phyloP scores from a whole-genome alignment of 1,140 invertebrate species.

The Drosophila biarmipes region DNA sequence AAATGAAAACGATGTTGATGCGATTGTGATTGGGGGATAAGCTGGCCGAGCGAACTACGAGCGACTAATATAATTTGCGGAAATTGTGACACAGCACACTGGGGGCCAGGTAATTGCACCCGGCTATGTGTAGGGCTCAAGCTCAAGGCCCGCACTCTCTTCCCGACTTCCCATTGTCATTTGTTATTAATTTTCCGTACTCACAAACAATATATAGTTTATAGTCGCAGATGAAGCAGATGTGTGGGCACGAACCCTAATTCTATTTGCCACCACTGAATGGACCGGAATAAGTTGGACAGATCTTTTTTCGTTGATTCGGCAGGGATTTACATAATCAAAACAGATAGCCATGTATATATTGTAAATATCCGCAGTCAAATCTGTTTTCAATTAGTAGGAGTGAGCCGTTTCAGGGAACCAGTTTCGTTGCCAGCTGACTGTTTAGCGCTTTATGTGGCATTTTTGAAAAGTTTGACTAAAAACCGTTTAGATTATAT shows the following conservation, averaged over 20 bases:
- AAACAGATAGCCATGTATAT: constrained; percentile 20
- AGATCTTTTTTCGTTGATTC: constrained; percentile 19
- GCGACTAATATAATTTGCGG: constrained; percentile 76
- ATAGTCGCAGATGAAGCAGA: constrained; percentile 2
- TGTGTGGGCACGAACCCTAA: constrained; percentile 17
- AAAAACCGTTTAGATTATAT: constrained; percentile 28
- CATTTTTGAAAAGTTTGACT: constrained; percentile 46
- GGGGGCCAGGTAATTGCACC: constrained; percentile 55
- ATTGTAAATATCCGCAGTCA: constrained; percentile 12
- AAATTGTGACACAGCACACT: constrained; percentile 69
- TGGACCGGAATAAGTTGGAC: constrained; percentile 33
- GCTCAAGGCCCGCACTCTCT: constrained; percentile 25
- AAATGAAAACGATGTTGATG: constrained; percentile 66
- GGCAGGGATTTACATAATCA: constrained; percentile 33
- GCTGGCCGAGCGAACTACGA: constrained; percentile 22
- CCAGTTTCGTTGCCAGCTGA: constrained; percentile 37
- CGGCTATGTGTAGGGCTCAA: constrained; percentile 34
- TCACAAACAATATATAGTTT: constrained; percentile 10
- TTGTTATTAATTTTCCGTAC: constrained; percentile 45
- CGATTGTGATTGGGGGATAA: constrained; percentile 63
- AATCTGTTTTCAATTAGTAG: constrained; percentile 39
- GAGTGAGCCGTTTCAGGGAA: constrained; percentile 21
- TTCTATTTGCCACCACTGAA: constrained; percentile 6
- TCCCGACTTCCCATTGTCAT: constrained; percentile 27
- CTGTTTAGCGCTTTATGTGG: constrained; percentile 42